A percentile compares a stretch with the other conserved stretches of the same genome.
These are phyloP conservation scores for Bedellia somnulentella DNA, from an alignment of 2,888 invertebrate species.

Conservation along the genomic window DNA sequence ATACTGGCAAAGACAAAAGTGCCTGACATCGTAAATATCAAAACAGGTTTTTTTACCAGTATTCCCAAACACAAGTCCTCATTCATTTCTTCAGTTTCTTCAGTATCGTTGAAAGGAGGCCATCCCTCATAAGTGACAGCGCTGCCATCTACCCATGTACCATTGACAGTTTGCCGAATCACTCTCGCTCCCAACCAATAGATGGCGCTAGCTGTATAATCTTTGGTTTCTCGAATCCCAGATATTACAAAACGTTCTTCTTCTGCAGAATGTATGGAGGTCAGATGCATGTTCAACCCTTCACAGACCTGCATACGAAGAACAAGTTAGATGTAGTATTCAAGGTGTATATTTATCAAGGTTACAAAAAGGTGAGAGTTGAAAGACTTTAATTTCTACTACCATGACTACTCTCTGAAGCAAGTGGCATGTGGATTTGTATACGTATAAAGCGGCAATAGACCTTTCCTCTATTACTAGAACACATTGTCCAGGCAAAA, in stretches of 20 bases:
- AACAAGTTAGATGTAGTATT: too few relatives aligned
- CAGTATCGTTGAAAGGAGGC: constrained; percentile 60
- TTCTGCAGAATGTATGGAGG: constrained; percentile 68
- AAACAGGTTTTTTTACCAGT: too few relatives aligned
- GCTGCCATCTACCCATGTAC: constrained; percentile 67
- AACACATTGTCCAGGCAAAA: too few relatives aligned
- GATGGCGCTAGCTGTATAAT: constrained; percentile 71
- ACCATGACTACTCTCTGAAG: too few relatives aligned
- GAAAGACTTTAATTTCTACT: too few relatives aligned
- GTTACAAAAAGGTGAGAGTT: too few relatives aligned
- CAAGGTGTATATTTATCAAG: too few relatives aligned
- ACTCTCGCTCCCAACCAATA: constrained; percentile 73
- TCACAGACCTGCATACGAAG: constrained; percentile 59
- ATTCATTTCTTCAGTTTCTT: constrained; percentile 23
- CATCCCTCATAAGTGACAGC: constrained; percentile 65
- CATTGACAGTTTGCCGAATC: constrained; percentile 11
- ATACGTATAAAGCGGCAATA: too few relatives aligned
- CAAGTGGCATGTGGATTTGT: too few relatives aligned
- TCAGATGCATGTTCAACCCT: constrained; percentile 70
- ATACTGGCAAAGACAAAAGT: too few relatives aligned
- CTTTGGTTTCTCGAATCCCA: constrained; percentile 68
- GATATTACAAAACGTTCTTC: constrained; percentile 72
- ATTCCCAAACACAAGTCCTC: constrained; percentile 39
- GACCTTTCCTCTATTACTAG: too few relatives aligned
- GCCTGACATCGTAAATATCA: too few relatives aligned